Conservation (phyloP, 1,140 invertebrate genomes). For the Arion vulgaris region DNA sequence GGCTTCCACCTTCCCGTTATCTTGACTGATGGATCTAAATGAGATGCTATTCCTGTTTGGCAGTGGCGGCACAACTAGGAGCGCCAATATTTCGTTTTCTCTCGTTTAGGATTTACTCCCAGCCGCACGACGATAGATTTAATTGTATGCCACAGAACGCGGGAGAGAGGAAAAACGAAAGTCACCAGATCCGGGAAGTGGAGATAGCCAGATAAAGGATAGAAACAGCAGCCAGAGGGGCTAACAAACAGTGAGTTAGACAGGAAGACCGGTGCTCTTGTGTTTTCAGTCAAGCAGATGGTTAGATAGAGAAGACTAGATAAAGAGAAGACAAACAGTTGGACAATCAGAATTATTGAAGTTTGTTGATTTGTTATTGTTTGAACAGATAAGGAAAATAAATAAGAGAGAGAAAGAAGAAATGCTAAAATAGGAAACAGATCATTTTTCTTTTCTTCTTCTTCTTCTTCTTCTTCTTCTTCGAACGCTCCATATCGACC, state of each 20-base stretch:
- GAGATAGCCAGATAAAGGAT: conserved; percentile 2
- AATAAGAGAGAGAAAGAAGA: no score
- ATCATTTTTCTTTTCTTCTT: no score
- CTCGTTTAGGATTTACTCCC: conserved; percentile 1
- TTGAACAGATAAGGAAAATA: no score
- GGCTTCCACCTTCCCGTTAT: background rate
- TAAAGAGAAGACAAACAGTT: no score
- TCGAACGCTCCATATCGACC: no score
- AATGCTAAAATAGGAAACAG: no score
- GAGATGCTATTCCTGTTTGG: conserved; percentile 9
- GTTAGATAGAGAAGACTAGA: no score
- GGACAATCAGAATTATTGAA: no score
- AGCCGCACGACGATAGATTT: conserved; percentile 9
- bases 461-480: no score
- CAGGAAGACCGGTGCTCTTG: no score
- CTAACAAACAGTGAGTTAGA: background rate
- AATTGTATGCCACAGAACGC: background rate
- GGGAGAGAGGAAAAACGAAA: background rate
- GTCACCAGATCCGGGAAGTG: background rate
- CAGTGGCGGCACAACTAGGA: background rate
- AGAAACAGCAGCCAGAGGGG: background rate
- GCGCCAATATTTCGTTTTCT: background rate
- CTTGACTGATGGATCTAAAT: conserved; percentile 19
- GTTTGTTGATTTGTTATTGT: no score
- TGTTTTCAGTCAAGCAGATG: no score